Evolutionary conservation across 2,113 vertebrate species (phyloP).

Genomic region (Eudyptes chrysolophus): DNA sequence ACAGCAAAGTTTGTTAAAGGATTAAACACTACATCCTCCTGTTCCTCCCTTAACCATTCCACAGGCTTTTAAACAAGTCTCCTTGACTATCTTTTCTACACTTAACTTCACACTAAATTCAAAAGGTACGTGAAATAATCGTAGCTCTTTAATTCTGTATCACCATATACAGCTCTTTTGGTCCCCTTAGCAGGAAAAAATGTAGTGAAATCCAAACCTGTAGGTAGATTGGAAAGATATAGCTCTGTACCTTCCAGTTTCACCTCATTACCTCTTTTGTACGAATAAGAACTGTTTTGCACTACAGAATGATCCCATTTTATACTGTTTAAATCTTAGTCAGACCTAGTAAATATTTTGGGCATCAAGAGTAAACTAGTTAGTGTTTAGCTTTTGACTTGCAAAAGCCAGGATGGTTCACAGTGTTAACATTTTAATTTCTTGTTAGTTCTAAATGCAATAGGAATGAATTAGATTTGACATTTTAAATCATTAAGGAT

Average conservation of each 20-base stretch:
- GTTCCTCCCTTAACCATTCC: conserved; percentile 19
- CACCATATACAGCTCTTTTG: background rate
- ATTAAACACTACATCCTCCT: background rate
- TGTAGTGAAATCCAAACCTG: background rate
- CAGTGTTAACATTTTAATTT: background rate
- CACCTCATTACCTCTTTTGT: background rate
- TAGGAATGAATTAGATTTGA: background rate
- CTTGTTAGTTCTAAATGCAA: background rate
- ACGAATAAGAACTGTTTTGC: background rate
- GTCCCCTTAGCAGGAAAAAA: background rate
- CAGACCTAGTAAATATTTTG: conserved; percentile 36
- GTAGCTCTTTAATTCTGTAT: background rate
- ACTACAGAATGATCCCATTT: background rate
- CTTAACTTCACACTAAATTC: background rate
- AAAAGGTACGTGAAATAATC: background rate
- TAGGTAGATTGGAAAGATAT: background rate
- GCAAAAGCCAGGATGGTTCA: background rate
- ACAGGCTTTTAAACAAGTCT: conserved; percentile 3
- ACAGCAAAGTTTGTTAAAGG: conserved; percentile 19
- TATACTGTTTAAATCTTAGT: background rate
- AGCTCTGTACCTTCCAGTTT: conserved; percentile 14
- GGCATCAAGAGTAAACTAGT: background rate
- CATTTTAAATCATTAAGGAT: background rate
- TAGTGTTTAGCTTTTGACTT: background rate
- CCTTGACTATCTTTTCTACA: background rate